Evolutionary conservation across 2,888 invertebrate genomes (phyloP).

Genomic region (Standfussiana lucernea): DNA sequence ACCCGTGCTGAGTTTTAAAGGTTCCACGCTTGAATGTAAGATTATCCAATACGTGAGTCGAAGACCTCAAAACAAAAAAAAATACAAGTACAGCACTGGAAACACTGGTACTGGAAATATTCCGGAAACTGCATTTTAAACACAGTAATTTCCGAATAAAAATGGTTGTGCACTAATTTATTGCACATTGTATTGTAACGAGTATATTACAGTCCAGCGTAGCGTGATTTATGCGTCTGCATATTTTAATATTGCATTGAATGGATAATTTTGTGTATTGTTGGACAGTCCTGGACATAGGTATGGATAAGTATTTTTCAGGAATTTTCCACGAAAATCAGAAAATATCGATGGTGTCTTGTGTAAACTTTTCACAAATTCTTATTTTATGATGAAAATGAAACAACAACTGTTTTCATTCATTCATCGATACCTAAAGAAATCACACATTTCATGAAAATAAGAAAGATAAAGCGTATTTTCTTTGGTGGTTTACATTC

Average conservation of each 20-base stretch:
- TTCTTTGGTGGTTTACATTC: background rate
- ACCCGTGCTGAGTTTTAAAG: no score
- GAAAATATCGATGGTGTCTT: background rate
- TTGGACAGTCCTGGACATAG: background rate
- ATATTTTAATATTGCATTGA: constrained; percentile 51
- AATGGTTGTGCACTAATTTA: constrained; percentile 48
- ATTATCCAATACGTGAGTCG: background rate
- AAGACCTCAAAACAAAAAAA: background rate
- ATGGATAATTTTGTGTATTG: constrained; percentile 29
- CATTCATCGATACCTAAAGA: background rate
- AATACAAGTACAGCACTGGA: constrained; percentile 12
- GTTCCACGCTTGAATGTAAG: background rate
- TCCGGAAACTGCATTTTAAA: constrained; percentile 13
- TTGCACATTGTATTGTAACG: constrained; percentile 51
- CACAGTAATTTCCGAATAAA: constrained; percentile 42
- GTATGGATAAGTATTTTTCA: background rate
- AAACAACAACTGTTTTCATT: background rate
- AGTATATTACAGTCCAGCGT: constrained; percentile 50
- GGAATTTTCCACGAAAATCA: background rate
- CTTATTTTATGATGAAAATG: background rate
- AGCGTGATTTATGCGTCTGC: constrained; percentile 51
- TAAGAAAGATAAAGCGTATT: background rate
- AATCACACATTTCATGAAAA: background rate
- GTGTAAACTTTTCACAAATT: background rate
- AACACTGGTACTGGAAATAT: constrained; percentile 17